A percentile compares a stretch with the other conserved stretches of the same genome.
Conservation (phyloP, 2,113 vertebrate genomes). For the Rhinogobius similis region DNA sequence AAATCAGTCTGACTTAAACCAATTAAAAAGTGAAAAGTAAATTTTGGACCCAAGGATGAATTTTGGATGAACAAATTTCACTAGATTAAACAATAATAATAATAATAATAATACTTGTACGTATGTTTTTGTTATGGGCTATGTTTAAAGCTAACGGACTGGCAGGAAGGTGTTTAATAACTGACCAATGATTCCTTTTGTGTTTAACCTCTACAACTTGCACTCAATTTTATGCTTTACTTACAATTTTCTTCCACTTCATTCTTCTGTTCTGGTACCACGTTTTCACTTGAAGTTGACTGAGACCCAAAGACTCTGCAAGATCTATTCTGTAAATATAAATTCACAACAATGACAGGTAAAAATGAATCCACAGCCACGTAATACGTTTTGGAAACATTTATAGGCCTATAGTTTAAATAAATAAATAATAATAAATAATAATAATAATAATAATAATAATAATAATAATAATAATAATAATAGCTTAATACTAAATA, state of each 20-base stretch:
- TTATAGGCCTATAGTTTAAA: too few species aligned
- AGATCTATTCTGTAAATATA: constrained; percentile 92
- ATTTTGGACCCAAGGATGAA: neutral
- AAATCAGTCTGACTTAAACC: neutral
- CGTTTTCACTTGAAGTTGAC: constrained; percentile 98
- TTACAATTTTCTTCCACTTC: constrained; percentile 99
- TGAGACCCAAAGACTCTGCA: constrained; percentile 96
- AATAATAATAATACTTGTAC: too few species aligned
- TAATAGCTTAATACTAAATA: too few species aligned
- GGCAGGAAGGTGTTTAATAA: neutral
- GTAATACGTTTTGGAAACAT: neutral
- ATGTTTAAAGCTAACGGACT: neutral
- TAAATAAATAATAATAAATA: too few species aligned
- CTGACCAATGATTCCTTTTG: neutral
- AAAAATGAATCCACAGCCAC: neutral
- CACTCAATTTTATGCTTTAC: constrained; percentile 54
- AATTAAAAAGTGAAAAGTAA: neutral
- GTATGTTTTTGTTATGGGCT: neutral
- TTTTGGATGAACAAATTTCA: neutral
- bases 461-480: too few species aligned
- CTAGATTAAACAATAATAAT: too few species aligned
- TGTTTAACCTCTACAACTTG: too few species aligned
- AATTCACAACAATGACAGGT: neutral
- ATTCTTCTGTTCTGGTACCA: constrained; percentile 99
- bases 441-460: too few species aligned